phyloP scores from a whole-genome alignment of 2,113 vertebrate species.

The Thymallus thymallus region DNA sequence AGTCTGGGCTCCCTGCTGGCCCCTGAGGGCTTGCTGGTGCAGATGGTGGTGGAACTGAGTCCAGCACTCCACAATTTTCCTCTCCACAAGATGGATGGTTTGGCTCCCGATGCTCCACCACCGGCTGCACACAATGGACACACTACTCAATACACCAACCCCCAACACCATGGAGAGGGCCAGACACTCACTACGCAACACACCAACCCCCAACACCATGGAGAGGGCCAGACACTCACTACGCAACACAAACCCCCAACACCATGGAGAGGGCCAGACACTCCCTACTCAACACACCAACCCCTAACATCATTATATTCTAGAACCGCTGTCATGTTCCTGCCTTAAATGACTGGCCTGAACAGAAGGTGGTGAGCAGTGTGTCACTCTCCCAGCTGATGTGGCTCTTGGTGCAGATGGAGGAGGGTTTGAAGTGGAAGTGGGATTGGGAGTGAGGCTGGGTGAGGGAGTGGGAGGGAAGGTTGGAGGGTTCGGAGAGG shows the following conservation, averaged over 20 bases:
- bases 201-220: no score
- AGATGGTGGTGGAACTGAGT: constrained; percentile 69
- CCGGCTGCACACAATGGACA: constrained; percentile 68
- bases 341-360: constrained; percentile 61
- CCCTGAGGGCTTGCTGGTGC: constrained; percentile 61
- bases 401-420: constrained; percentile 57
- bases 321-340: constrained; percentile 49
- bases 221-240: no score
- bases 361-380: constrained; percentile 63
- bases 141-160: constrained; percentile 41
- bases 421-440: not conserved
- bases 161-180: no score
- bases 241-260: no score
- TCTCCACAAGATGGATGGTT: constrained; percentile 73
- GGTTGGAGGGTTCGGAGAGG: constrained; percentile 14
- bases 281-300: constrained; percentile 23
- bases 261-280: no score
- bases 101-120: constrained; percentile 63
- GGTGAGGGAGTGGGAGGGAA: not conserved
- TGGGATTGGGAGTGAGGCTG: not conserved
- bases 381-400: constrained; percentile 67
- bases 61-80: constrained; percentile 60
- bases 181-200: not conserved
- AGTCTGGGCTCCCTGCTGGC: constrained; percentile 63
- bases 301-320: not conserved